Evolutionary conservation across 2,888 invertebrate genomes (phyloP), one percentile per base, ranked within the genome.

Genomic region (Esperia sulphurella): DNA sequence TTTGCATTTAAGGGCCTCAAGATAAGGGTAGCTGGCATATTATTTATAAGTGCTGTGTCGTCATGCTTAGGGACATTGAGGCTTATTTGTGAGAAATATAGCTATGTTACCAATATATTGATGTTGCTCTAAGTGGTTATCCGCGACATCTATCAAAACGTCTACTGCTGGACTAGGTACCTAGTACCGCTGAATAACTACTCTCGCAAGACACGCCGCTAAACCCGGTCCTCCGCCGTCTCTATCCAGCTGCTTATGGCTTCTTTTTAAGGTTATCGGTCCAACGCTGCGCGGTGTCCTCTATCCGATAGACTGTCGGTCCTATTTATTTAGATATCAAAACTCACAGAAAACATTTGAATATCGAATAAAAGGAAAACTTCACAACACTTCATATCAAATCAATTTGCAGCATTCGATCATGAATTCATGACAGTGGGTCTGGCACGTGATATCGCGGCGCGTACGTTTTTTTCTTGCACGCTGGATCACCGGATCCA

Each of bases 401-500:
- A 33, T 33, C 45, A 46, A 46, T 46, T 46, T 37, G 13, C 37
- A 33, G 37, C 12, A 10, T 41, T 47, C 37, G 39, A 38, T 43
- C 39, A 38, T 38, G 43, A 42, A 41, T 41, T 49, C 48, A 49
- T 49, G 45, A 45, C 48, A 44, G 35, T 14, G 28, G 28, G 10
- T 14, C 14, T 30, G 41, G 42, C 28, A 39, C 45, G 39, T 41
- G 45, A 45, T 38, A 42, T 45, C 41, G 33, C 38, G 38, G 33
- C 40, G 39, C 39, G 38, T 38, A 39, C 14, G 46, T 38, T 45
- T 35, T 46, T 42, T 38, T 41, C 37, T 41, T 42, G 41, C 14
- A 49, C 48, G 49, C 42, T 51, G 53, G 46, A 43, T 41, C 46
- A 51, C 21, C 48, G 45, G 42, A 59, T 59, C 54, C 54, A 55